phyloP scores from a whole-genome alignment of 2,888 invertebrate genomes.

The Phymatocera aterrima region DNA sequence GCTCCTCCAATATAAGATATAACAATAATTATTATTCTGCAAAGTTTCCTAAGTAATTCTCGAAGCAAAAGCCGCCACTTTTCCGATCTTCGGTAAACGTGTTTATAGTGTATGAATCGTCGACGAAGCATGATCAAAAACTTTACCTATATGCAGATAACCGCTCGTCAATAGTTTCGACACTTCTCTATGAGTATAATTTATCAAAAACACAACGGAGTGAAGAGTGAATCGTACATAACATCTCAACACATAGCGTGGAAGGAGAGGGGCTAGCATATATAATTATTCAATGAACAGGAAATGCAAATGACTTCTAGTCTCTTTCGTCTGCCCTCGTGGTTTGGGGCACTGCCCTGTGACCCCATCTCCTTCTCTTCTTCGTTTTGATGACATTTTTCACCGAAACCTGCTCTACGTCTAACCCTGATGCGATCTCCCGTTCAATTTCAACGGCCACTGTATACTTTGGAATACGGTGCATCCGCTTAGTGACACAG shows the following conservation, averaged over 20 bases:
- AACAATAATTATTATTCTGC: not conserved
- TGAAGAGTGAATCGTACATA: not conserved
- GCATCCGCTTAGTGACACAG: too few species aligned
- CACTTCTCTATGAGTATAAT: not conserved
- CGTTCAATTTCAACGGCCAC: conserved; percentile 30
- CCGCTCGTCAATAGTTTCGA: not conserved
- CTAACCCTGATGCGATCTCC: not conserved
- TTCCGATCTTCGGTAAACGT: not conserved
- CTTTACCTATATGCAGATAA: not conserved
- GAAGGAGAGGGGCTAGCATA: conserved; percentile 47
- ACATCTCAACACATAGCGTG: not conserved
- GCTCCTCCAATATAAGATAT: not conserved
- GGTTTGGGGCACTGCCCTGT: conserved; percentile 61
- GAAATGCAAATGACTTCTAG: conserved; percentile 66
- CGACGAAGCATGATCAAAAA: not conserved
- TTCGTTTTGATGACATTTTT: conserved; percentile 30
- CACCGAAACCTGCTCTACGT: conserved; percentile 13
- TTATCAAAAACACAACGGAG: not conserved
- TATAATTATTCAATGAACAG: conserved; percentile 66
- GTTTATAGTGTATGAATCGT: not conserved
- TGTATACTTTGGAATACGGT: not conserved
- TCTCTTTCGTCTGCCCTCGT: conserved; percentile 53
- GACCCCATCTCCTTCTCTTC: conserved; percentile 56
- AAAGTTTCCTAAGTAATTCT: not conserved
- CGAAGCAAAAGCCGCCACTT: not conserved